phyloP scores from a whole-genome alignment of 2,888 invertebrate species.

The Pristionchus exspectatus region DNA sequence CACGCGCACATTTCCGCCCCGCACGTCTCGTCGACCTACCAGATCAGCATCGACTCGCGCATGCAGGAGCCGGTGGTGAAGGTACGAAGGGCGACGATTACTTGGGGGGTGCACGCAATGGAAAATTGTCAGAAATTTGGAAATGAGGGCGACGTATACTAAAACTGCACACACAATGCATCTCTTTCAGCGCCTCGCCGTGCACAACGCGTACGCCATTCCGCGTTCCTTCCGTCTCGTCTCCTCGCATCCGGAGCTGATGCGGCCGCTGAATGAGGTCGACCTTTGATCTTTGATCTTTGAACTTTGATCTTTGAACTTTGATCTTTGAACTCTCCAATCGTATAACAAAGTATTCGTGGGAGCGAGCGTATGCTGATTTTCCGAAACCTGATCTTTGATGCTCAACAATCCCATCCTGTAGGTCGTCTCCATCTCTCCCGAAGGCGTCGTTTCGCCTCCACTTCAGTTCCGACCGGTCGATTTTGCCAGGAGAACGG shows the following conservation, averaged over 20 bases:
- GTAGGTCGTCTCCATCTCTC: background rate
- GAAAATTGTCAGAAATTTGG: background rate
- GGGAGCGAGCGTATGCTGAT: too few species aligned
- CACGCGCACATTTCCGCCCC: conserved; percentile 24
- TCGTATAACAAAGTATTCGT: too few species aligned
- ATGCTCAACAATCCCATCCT: background rate
- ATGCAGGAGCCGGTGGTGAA: background rate
- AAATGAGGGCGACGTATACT: background rate
- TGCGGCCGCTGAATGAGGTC: conserved; percentile 32
- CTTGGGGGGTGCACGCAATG: background rate
- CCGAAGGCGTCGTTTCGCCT: background rate
- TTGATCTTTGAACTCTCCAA: too few species aligned
- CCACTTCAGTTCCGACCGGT: conserved; percentile 44
- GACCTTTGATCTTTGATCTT: background rate
- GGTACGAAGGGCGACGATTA: conserved; percentile 29
- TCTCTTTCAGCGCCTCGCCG: conserved; percentile 21
- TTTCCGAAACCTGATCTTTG: background rate
- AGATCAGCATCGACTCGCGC: conserved; percentile 11
- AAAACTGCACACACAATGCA: background rate
- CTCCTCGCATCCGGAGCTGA: conserved; percentile 43
- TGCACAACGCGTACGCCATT: conserved; percentile 49
- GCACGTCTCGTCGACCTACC: conserved; percentile 15
- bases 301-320: background rate
- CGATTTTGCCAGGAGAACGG: background rate
- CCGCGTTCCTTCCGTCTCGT: conserved; percentile 46